Base-by-base conservation (phyloP, 2,113 vertebrate species). In the Actinemys pallida region DNA sequence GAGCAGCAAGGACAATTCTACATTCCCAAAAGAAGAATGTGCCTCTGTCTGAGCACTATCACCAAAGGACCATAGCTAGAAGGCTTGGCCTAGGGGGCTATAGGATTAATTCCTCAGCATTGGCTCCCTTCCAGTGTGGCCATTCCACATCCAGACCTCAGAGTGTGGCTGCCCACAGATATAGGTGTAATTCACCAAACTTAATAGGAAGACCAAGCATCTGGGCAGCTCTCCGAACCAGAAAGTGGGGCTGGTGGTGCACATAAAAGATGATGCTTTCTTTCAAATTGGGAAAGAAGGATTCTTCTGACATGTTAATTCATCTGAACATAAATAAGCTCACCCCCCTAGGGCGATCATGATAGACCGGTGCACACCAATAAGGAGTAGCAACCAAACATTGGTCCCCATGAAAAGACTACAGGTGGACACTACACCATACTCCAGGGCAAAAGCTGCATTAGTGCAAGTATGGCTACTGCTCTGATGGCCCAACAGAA, bases 261-360 rank as follows among this genome's bases (percentile, higher is more conserved):
- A 65, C 10, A 62, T 47, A 86, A 69, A 89, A 62, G 29, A 82
- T n/a, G 11, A 45, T 53, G 62, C n/a, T 86, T n/a, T 59, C 59
- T 45, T 87, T 85, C 76, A 81, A 22, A 82, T 59, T 75, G 45
- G 76, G 14, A 56, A 24, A 54, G 53, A 19, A 31, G 16, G 4
- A 19, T 54, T 49, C 78, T 59, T 42, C 39, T n/a, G 39, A 54
- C 14, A 25, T 24, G 39, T 29, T 42, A 39, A n/a, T 14, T 39
- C 56, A 57, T 57, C 25, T 29, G 25, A 10, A 27, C 56, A 57
- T 27, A 57, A 57, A 27, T 27, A 57, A 57, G 25, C 56, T 57
- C 45, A 3, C 35, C 3, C 35, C 45, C 8, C 3, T 9, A n/a
- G n/a, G 42, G 42, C 0, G 0, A 2, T 45, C 56, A 59, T 1